A percentile compares a stretch with the other conserved stretches of the same genome.
Evolutionary conservation across 2,888 invertebrate genomes (phyloP).

Genomic region (Tetranychus truncatus): DNA sequence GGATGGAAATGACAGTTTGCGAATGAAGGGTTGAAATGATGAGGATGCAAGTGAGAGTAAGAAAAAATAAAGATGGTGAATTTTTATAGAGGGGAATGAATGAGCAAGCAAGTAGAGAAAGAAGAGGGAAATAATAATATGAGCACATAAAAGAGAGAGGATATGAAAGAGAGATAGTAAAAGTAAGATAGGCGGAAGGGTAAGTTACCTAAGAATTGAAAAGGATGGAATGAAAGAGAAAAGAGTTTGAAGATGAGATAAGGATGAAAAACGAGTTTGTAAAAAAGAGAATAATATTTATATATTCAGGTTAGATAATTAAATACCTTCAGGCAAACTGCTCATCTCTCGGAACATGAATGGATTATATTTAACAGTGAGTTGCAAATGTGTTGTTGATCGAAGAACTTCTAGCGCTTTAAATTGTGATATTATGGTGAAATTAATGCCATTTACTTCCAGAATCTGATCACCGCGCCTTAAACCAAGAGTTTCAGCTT

Average conservation of each 20-base stretch:
- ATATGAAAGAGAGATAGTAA: not conserved
- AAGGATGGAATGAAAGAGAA: not conserved
- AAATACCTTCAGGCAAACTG: constrained; percentile 13
- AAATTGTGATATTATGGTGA: constrained; percentile 75
- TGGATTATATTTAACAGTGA: constrained; percentile 81
- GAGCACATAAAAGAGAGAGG: not conserved
- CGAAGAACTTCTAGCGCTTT: constrained; percentile 79
- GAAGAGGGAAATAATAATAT: not conserved
- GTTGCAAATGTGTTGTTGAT: constrained; percentile 82
- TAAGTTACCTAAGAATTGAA: not conserved
- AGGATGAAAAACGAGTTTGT: not conserved
- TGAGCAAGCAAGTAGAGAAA: not conserved
- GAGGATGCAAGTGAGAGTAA: not conserved
- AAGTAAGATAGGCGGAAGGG: not conserved
- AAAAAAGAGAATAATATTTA: not conserved
- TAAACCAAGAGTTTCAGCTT: constrained; percentile 84
- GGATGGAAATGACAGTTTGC: not conserved
- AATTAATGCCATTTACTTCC: constrained; percentile 92
- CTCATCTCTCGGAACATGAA: constrained; percentile 15
- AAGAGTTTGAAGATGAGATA: not conserved
- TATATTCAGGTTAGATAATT: constrained; percentile 1
- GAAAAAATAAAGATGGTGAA: not conserved
- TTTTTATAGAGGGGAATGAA: not conserved
- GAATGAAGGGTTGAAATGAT: not conserved
- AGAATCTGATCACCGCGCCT: constrained; percentile 51